Evolutionary conservation across 2,888 invertebrate genomes (phyloP), one percentile per base, ranked within the genome.

Genomic region (Rhamnusium bicolor): DNA sequence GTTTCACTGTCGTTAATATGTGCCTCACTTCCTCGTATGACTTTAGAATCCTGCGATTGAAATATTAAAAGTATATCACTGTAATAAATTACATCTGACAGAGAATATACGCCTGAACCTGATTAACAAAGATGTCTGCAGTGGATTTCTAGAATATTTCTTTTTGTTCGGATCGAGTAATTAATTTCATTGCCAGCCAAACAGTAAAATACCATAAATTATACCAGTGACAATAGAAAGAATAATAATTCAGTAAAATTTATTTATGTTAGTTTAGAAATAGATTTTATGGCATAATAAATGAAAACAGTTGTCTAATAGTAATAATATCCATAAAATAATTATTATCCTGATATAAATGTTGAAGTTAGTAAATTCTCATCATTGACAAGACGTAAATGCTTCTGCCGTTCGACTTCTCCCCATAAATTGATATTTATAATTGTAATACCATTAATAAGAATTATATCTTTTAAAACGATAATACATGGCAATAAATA

Each of bases 271-370:
- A 69, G 73, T 53, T 62, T 75, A 21, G 62, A 77, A 75, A 77
- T 75, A 75, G 71, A 61, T 77, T 77, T 77, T 74, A 77, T 65
- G 73, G 61, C 24, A 67, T 61, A 77, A 75, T 71, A 71, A 75
- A 75, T 67, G 61, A 69, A 61, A 61, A 69, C 61, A 69, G 71
- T 75, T 72, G 75, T 71, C 70, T 75, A 68, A 72, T 72, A 71
- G 54, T 75, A 68, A 69, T 67, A 69, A 46, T 56, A 69, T 63
- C 66, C 53, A 73, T 76, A 76, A 76, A 76, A 69, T 51, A 61
- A 71, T 75, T 72, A 76, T 71, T 58, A 65, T 71, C 51, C n/a
- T 53, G 49, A 65, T 53, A 61, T 24, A 54, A 54, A 54, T 54
- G 19, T 54, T n/a, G 49, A 63, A 49, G 63, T 63, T 63, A 14